phyloP scores from a whole-genome alignment of 2,797 vertebrate species.

The Chromis chromis region DNA sequence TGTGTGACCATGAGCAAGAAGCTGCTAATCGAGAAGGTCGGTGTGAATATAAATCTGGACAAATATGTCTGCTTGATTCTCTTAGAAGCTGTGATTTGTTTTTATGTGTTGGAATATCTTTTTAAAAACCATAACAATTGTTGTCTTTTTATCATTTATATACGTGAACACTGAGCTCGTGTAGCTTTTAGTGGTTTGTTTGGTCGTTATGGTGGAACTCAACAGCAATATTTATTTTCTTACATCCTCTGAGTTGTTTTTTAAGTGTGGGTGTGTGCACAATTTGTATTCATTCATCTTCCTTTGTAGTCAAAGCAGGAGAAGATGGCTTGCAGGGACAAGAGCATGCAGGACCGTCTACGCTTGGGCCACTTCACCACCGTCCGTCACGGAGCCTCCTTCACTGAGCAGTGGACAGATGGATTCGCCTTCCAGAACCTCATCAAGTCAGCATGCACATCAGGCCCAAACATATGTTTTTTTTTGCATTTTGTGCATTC shows the following conservation, averaged over 20 bases:
- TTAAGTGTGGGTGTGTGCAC: neutral
- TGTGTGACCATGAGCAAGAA: slow-evolving; percentile 99
- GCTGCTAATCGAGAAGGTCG: slow-evolving; percentile 96
- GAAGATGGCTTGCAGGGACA: slow-evolving; percentile 96
- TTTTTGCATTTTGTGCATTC: neutral
- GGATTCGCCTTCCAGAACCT: slow-evolving; percentile 98
- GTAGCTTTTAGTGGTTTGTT: neutral
- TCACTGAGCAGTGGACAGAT: slow-evolving; percentile 98
- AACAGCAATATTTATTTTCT: neutral
- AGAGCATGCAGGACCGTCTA: slow-evolving; percentile 98
- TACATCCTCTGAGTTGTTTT: neutral
- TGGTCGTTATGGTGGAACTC: neutral
- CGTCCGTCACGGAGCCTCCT: slow-evolving; percentile 95
- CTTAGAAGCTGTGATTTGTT: neutral
- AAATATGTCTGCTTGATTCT: neutral
- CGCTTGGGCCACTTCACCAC: slow-evolving; percentile 97
- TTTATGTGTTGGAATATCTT: neutral
- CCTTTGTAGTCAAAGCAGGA: slow-evolving; percentile 94
- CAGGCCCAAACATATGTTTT: neutral
- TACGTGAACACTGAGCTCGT: too few species aligned
- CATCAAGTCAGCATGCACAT: slow-evolving; percentile 90
- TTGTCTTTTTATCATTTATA: too few species aligned
- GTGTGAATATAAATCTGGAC: slow-evolving; percentile 16
- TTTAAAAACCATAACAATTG: neutral
- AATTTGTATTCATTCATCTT: neutral